Base-by-base conservation (phyloP, 2,888 invertebrate species). In the Drosophila tanythrix region DNA sequence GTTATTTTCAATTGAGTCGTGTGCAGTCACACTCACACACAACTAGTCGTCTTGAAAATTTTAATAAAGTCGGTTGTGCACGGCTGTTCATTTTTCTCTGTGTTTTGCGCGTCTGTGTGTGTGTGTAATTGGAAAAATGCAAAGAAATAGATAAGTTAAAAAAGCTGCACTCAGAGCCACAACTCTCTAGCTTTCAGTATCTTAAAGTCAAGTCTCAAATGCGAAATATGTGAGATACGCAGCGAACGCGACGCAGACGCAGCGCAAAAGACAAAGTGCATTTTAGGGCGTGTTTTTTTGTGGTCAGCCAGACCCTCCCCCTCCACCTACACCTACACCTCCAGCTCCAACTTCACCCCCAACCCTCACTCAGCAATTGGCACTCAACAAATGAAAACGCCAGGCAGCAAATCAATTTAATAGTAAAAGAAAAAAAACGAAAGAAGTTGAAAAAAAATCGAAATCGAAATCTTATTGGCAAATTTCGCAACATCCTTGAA, bases 251-350 rank as follows among this genome's bases (percentile, higher is more conserved):
- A 89, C 74, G 74, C 67, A 77, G 69, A 70, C 77, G 78, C 67
- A 81, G 68, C 61, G 70, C 38, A 67, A 63, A 71, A 76, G 62
- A 87, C 90, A 87, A 88, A 83, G 89, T 91, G 89, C 87, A 91
- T 81, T 90, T 91, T 87, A 89, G 89, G 91, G 89, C 90, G 89
- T 90, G 89, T 90, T 90, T 46, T 46, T 46, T 46, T 84, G 79
- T 81, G 51, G 70, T 64, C 79, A 79, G 70, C 38, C 71, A 70
- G 60, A 69, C 87, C 74, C 79, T 76, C 67, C 62, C 59, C 40
- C 25, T 46, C 46, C 46, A 46, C 15, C 21, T 62, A 50, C 18
- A 51, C 57, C 69, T 64, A 33, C 55, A 58, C 57, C 59, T 56
- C 57, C 36, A 27, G 18, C 51, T 70, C 33, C 67, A 67, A 27